Evolutionary conservation across 2,797 vertebrate genomes (phyloP), one percentile per base, ranked within the genome.

Genomic region (Mormyrops attenuatus): DNA sequence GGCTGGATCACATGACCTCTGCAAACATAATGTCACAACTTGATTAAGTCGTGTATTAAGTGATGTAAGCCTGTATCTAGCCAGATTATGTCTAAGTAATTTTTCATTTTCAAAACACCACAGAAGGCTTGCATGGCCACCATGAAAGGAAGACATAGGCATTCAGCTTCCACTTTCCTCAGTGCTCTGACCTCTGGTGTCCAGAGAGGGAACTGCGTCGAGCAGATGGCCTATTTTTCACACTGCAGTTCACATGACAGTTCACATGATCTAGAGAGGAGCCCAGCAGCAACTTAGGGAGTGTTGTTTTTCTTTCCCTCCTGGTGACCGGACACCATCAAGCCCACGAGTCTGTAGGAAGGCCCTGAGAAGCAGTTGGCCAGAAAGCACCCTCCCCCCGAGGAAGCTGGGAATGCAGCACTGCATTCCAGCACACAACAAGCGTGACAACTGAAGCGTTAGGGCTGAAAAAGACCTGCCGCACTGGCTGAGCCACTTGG

Each of bases 1-100:
- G 98, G 98, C 93, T 98, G 97, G 93, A 99, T 98, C 88, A 97
- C 90, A 50, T 95, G 95, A 91, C 94, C 96, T 92, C 98, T 99
- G 94, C 6, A 88, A 86, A 53, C 6, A 89, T 38, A 91, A 41
- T 49, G 1, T 88, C 13, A 17, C 41, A 50, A 17, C 8, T 34
- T 66, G 3, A 57, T 77, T 47, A 60, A 41, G 5, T 9, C 0
- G 5, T 20, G 9, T 73, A 80, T 77, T 30, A 60, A 41, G 5
- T 9, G 0, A 11, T 20, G 20, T 73, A 60, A 60, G 22, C 15
- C 34, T 41, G 15, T 60, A 30, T 84, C 57, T 47, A 47, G 5
- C 5, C 30, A 13, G 22, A 49, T 49, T 73, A 73, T 38, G 69
- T 38, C 69, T 73, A 38, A 17, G 69, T 17, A 73, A 17, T 73